phyloP scores from a whole-genome alignment of 2,113 vertebrate genomes.

The Charina bottae region DNA sequence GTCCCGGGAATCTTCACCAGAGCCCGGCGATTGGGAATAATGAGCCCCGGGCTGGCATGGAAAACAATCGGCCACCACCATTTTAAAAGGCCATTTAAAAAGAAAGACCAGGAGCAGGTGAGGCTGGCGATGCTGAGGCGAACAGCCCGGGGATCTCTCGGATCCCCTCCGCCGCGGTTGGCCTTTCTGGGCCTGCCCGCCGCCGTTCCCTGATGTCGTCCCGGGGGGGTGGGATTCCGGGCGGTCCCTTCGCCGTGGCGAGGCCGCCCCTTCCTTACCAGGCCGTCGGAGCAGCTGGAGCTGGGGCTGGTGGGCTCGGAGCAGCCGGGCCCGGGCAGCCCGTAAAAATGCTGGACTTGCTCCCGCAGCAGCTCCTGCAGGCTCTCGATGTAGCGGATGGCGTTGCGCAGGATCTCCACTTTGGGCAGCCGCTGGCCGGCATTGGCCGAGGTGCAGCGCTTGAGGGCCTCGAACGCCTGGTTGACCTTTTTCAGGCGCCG shows the following conservation, averaged over 20 bases:
- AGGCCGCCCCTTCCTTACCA: slow-evolving; percentile 80
- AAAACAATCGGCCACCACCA: background rate
- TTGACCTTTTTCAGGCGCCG: slow-evolving; percentile 96
- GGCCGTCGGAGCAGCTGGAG: slow-evolving; percentile 92
- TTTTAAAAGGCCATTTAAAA: background rate
- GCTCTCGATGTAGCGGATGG: slow-evolving; percentile 96
- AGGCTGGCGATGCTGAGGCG: background rate
- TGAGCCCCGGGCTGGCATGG: background rate
- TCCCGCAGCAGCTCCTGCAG: slow-evolving; percentile 92
- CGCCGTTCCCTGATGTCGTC: background rate
- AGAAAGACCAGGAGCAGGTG: background rate
- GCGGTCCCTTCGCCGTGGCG: too few species aligned
- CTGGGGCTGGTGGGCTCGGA: slow-evolving; percentile 90
- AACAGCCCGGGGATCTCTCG: background rate
- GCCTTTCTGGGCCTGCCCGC: background rate
- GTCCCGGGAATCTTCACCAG: background rate
- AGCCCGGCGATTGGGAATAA: background rate
- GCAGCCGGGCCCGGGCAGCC: slow-evolving; percentile 82
- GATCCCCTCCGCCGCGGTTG: background rate
- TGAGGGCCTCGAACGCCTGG: slow-evolving; percentile 93
- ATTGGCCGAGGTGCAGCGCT: slow-evolving; percentile 90
- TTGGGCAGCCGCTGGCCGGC: slow-evolving; percentile 95
- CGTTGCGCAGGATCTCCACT: slow-evolving; percentile 96
- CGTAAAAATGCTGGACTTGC: slow-evolving; percentile 92
- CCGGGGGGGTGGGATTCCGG: background rate